Evolutionary conservation across 2,113 vertebrate species (phyloP).

Genomic region (Corynorhinus townsendii): DNA sequence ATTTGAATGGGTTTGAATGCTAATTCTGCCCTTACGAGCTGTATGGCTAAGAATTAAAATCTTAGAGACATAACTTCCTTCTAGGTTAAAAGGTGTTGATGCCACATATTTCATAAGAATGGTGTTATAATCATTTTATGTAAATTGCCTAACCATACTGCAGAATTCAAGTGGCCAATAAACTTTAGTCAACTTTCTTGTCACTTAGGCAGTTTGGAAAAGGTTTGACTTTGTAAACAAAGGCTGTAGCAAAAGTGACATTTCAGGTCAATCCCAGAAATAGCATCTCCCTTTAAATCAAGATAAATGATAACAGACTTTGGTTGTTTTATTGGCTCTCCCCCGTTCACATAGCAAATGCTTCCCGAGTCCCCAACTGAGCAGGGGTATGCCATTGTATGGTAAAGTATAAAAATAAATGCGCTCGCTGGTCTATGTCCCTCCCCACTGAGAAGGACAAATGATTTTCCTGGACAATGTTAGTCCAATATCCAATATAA

Average conservation of each 20-base stretch:
- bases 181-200: background rate
- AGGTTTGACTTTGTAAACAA: background rate
- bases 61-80: background rate
- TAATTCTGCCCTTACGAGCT: background rate
- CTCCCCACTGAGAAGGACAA: slow-evolving; percentile 33
- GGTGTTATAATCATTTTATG: background rate
- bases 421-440: background rate
- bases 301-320: slow-evolving; percentile 34
- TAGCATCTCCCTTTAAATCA: slow-evolving; percentile 41
- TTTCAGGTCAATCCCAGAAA: slow-evolving; percentile 25
- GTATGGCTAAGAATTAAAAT: background rate
- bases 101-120: background rate
- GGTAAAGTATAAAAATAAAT: slow-evolving; percentile 34
- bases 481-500: slow-evolving; percentile 36
- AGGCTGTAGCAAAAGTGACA: slow-evolving; percentile 27
- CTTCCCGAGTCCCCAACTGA: background rate
- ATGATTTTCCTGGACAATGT: slow-evolving; percentile 31
- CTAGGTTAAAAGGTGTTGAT: background rate
- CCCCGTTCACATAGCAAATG: background rate
- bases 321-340: slow-evolving; percentile 9
- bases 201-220: background rate
- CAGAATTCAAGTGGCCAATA: background rate
- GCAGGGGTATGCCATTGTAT: background rate
- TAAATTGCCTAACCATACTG: background rate
- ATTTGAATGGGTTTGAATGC: background rate